Conservation (phyloP, 2,113 vertebrate species). For the Coryphaenoides rupestris region DNA sequence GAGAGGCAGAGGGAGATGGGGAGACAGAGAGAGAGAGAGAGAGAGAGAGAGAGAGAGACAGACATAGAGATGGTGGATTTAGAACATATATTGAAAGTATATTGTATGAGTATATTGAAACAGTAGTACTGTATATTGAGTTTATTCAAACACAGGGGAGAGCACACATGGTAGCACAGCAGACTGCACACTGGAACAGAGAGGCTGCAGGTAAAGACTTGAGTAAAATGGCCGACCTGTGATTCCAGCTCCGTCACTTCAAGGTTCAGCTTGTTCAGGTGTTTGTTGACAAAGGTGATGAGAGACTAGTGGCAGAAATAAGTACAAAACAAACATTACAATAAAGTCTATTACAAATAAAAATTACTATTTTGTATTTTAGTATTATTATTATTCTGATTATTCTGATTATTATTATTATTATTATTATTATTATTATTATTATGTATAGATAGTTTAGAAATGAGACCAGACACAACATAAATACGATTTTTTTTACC, state of each 20-base stretch:
- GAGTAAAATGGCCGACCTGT: constrained; percentile 74
- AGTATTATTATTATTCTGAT: no score
- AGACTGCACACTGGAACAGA: not conserved
- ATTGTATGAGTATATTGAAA: not conserved
- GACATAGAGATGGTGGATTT: not conserved
- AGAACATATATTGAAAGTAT: no score
- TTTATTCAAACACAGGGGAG: not conserved
- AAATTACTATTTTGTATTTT: no score
- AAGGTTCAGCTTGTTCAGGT: constrained; percentile 96
- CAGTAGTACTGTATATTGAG: not conserved
- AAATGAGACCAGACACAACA: not conserved
- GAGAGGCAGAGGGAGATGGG: not conserved
- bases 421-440: no score
- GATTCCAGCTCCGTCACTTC: constrained; percentile 97
- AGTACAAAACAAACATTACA: not conserved
- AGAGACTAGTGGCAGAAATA: constrained; percentile 77
- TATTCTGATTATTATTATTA: no score
- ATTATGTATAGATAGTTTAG: no score
- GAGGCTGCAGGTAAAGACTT: not conserved
- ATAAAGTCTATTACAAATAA: not conserved
- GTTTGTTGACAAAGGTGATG: constrained; percentile 98
- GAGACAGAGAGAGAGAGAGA: not conserved
- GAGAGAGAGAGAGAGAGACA: not conserved
- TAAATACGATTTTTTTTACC: constrained; percentile 61
- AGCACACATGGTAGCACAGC: no score